phyloP scores from a whole-genome alignment of 1,140 invertebrate species.

The Camponotus floridanus region DNA sequence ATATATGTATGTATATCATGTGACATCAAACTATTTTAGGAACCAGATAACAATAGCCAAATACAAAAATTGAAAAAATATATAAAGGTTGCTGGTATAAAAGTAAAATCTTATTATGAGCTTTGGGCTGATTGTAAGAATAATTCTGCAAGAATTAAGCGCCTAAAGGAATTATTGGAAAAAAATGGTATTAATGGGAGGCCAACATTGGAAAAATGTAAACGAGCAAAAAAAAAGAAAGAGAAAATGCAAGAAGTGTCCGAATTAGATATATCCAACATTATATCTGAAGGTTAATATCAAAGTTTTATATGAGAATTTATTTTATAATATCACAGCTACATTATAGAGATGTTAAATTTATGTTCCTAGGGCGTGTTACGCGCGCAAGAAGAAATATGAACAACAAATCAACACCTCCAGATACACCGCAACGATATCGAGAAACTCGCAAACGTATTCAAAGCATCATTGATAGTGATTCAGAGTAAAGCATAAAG shows the following conservation, averaged over 20 bases:
- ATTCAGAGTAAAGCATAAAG: conserved; percentile 77
- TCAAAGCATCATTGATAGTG: conserved; percentile 79
- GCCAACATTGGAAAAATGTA: conserved; percentile 81
- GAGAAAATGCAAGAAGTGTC: conserved; percentile 75
- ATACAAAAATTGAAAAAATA: conserved; percentile 79
- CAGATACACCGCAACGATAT: conserved; percentile 61
- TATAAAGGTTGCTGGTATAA: conserved; percentile 79
- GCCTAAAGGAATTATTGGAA: conserved; percentile 77
- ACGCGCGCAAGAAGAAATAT: conserved; percentile 76
- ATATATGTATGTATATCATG: background rate
- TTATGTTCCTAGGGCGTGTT: conserved; percentile 76
- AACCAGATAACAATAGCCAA: conserved; percentile 55
- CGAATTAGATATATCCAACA: conserved; percentile 76
- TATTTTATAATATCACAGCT: background rate
- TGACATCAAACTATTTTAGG: conserved; percentile 54
- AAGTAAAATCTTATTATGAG: conserved; percentile 76
- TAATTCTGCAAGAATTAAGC: conserved; percentile 73
- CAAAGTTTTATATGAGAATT: background rate
- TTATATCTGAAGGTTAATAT: conserved; percentile 80
- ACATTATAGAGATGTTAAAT: conserved; percentile 43
- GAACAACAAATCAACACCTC: conserved; percentile 54
- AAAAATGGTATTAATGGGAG: conserved; percentile 79
- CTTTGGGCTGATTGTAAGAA: conserved; percentile 78
- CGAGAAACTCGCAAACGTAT: conserved; percentile 75
- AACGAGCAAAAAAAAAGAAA: conserved; percentile 75